Evolutionary conservation across 1,140 invertebrate genomes (phyloP).

Genomic region (Drosophila guanche): DNA sequence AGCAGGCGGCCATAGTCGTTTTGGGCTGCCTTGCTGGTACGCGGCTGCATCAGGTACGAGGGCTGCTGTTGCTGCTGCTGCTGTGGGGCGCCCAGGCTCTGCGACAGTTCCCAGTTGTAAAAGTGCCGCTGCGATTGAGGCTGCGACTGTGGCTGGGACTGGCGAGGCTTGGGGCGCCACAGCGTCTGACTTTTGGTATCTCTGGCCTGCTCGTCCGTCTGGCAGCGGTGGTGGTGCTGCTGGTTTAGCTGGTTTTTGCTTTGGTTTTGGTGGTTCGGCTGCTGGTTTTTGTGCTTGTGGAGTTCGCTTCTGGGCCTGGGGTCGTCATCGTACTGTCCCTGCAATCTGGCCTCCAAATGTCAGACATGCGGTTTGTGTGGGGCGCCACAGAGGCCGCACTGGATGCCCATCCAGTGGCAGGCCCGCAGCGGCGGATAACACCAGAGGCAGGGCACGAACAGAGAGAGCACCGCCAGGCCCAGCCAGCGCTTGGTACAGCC

Average conservation of each 20-base stretch:
- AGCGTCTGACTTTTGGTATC: conserved; percentile 54
- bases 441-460: conserved; percentile 96
- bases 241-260: conserved; percentile 18
- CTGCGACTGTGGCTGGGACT: conserved; percentile 47
- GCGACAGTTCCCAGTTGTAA: conserved; percentile 73
- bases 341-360: conserved; percentile 83
- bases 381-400: conserved; percentile 92
- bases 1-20: conserved; percentile 76
- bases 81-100: conserved; percentile 68
- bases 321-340: conserved; percentile 79
- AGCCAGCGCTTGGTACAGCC: conserved; percentile 89
- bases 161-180: conserved; percentile 54
- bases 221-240: conserved; percentile 15
- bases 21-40: conserved; percentile 58
- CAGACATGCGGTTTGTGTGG: conserved; percentile 88
- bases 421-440: conserved; percentile 94
- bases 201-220: conserved; percentile 14
- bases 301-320: conserved; percentile 75
- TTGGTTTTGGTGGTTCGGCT: conserved; percentile 35
- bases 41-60: conserved; percentile 64
- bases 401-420: conserved; percentile 92
- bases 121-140: conserved; percentile 65
- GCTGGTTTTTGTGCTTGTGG: conserved; percentile 38
- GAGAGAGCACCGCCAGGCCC: conserved; percentile 91
- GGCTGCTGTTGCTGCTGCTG: conserved; percentile 53